Evolutionary conservation across 2,888 invertebrate species (phyloP).

Genomic region (Tachystola acroxantha): DNA sequence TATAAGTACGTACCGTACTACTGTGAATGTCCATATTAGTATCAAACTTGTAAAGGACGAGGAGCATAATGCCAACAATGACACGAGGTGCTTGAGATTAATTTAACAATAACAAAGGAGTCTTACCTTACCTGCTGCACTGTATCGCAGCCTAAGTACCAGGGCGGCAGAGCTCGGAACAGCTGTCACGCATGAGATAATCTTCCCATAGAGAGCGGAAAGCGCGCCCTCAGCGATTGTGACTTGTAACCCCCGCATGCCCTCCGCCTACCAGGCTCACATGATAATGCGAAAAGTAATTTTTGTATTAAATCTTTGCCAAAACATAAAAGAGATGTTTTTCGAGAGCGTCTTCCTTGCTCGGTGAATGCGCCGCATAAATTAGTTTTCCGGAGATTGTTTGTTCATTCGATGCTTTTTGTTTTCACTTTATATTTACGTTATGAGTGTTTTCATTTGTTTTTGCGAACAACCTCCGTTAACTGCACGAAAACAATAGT

Average conservation of each 20-base stretch:
- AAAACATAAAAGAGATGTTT: conserved; percentile 70
- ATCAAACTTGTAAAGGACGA: no score
- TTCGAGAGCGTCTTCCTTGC: conserved; percentile 46
- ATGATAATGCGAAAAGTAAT: conserved; percentile 73
- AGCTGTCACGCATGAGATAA: conserved; percentile 72
- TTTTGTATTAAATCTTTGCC: conserved; percentile 72
- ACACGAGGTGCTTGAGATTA: not conserved
- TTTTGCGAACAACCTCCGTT: conserved; percentile 21
- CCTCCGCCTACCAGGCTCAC: conserved; percentile 54
- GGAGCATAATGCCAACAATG: not conserved
- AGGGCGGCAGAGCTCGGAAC: conserved; percentile 40
- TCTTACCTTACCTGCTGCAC: not conserved
- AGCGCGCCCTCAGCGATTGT: conserved; percentile 44
- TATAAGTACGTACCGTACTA: no score
- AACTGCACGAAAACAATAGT: conserved; percentile 14
- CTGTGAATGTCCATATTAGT: no score
- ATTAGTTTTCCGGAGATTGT: conserved; percentile 75
- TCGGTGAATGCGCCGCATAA: conserved; percentile 63
- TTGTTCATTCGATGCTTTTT: conserved; percentile 59
- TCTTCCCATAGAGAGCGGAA: conserved; percentile 46
- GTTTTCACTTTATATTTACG: conserved; percentile 54
- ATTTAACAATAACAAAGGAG: conserved; percentile 9
- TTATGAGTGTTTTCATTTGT: conserved; percentile 53
- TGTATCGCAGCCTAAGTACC: conserved; percentile 37
- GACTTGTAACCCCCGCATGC: conserved; percentile 34